Base-by-base conservation (phyloP, 2,888 invertebrate species). In the Tridacna crocea region DNA sequence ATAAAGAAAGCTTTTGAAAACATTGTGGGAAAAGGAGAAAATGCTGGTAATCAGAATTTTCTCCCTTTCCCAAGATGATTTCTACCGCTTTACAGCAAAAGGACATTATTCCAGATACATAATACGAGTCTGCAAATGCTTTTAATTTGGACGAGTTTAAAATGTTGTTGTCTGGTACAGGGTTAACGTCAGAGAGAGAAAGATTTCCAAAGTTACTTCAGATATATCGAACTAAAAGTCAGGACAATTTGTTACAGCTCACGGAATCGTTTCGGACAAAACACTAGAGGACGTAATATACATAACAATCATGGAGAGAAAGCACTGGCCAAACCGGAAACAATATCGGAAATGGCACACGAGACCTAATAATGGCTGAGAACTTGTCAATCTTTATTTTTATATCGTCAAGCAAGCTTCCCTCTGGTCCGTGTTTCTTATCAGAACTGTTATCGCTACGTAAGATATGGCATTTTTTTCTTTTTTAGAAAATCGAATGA, bases 301-400 rank as follows among this genome's bases (percentile, higher is more conserved):
- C 36, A 36, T n/a, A 36, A 36, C 27, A 66, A 36, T 26, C 8
- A 36, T 2, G 66, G 27, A 66, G 36, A 36, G 47, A 51, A 47
- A 19, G 70, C n/a, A n/a, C 12, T 51, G 47, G 70, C 22, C 61
- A 24, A 24, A 61, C 61, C 70, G 70, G 70, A 70, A 70, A 70
- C 47, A 22, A 51, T 22, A 70, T 36, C 48, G 70, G 70, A 70
- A 70, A 47, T 70, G 26, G 26, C 70, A 70, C 46, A 26, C 70
- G 70, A 26, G 46, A n/a, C 51, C 70, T 47, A 70, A 70, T 70
- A 70, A 70, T 51, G 70, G 70, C 70, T 4, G 47, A 48, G 48
- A 47, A 70, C 70, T 70, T 70, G 70, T 70, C 70, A 70, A 70
- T 70, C 70, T 70, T 70, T 70, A 48, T 70, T 70, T 48, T 24